A percentile compares a stretch with the other conserved stretches of the same genome.
Conservation (phyloP, 2,888 invertebrate species). For the Drosophila antonietae region DNA sequence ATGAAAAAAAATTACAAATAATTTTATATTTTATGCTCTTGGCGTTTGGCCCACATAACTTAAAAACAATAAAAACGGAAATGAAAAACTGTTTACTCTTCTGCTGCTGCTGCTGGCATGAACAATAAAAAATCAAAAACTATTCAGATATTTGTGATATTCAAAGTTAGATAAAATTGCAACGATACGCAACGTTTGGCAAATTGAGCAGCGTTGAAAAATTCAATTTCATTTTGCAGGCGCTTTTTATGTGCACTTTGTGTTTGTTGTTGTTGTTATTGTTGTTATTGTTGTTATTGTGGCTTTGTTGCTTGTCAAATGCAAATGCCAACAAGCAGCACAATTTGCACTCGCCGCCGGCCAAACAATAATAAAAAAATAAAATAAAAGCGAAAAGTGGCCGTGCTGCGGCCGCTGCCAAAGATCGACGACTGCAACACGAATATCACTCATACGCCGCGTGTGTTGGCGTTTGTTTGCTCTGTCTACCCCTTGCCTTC, state of each 20-base stretch:
- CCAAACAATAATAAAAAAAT: constrained; percentile 58
- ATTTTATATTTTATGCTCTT: constrained; percentile 2
- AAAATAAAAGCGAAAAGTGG: constrained; percentile 27
- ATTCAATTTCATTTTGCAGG: constrained; percentile 40
- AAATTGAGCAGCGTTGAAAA: constrained; percentile 58
- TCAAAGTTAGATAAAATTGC: constrained; percentile 57
- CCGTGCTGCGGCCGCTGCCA: constrained; percentile 10
- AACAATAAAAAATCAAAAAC: constrained; percentile 12
- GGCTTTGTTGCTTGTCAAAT: constrained; percentile 62
- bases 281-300: constrained; percentile 23
- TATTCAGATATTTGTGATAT: constrained; percentile 5
- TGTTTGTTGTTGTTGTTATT: constrained; percentile 10
- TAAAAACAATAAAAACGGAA: neutral
- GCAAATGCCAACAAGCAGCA: constrained; percentile 69
- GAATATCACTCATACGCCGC: constrained; percentile 76
- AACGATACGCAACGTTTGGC: constrained; percentile 69
- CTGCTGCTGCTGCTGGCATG: neutral
- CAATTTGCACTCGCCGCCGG: constrained; percentile 59
- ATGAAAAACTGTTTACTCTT: constrained; percentile 1
- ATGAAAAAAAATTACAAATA: neutral
- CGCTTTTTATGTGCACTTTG: constrained; percentile 35
- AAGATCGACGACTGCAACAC: constrained; percentile 44
- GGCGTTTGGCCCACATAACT: neutral
- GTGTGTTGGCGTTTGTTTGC: constrained; percentile 43
- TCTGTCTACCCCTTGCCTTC: neutral